These are phyloP conservation scores for Grammomys dolichurus DNA, from an alignment of 2,113 vertebrate genomes.

Conservation along the genomic window DNA sequence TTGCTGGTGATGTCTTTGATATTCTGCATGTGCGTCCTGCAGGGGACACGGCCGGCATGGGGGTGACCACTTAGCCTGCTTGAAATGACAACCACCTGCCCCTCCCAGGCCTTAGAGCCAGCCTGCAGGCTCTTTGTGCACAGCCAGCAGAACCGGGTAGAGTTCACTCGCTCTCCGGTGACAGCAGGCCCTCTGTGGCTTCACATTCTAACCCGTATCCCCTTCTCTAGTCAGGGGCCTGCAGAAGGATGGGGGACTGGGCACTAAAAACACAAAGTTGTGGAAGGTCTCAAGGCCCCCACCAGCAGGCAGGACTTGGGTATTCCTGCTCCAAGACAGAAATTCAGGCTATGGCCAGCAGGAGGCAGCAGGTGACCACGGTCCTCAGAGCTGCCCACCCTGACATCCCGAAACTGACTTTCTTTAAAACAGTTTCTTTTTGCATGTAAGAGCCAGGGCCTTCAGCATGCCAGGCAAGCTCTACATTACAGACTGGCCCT, in stretches of 20 bases:
- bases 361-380: not conserved
- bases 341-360: not conserved
- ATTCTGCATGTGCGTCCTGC: conserved; percentile 99
- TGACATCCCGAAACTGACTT: not conserved
- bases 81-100: not conserved
- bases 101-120: accelerated
- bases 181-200: not conserved
- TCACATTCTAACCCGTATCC: accelerated
- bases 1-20: conserved; percentile 98
- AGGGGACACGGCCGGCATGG: accelerated
- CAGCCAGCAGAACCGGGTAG: not conserved
- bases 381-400: not conserved
- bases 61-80: too few species aligned
- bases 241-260: not conserved
- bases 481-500: too few species aligned
- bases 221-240: not conserved
- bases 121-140: accelerated
- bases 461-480: not conserved
- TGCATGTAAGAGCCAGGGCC: not conserved
- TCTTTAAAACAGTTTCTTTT: not conserved
- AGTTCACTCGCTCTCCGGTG: accelerated
- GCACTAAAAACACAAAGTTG: not conserved
- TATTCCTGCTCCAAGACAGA: not conserved
- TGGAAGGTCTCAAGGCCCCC: not conserved
- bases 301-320: not conserved